phyloP scores from a whole-genome alignment of 2,797 vertebrate genomes.

The Perodicticus potto region DNA sequence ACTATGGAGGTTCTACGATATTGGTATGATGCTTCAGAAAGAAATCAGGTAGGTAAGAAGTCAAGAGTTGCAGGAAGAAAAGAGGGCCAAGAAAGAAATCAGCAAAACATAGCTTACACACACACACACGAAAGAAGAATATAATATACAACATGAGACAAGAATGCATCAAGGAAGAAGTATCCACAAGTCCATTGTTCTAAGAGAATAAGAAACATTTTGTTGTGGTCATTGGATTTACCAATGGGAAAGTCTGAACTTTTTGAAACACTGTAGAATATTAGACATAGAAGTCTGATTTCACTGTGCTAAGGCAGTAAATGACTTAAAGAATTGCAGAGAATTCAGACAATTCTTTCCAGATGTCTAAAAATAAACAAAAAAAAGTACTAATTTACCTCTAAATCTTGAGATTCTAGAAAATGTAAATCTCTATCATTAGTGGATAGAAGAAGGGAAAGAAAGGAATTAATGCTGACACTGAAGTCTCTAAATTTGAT shows the following conservation, averaged over 20 bases:
- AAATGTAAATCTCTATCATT: neutral
- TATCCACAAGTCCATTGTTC: neutral
- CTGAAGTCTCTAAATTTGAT: neutral
- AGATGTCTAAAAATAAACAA: slow-evolving; percentile 31
- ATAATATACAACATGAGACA: neutral
- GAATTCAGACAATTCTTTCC: neutral
- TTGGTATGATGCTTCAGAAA: neutral
- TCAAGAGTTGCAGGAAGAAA: neutral
- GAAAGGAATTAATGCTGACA: neutral
- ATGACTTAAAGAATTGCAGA: neutral
- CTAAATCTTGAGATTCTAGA: neutral
- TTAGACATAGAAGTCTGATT: neutral
- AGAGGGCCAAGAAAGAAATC: neutral
- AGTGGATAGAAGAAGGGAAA: neutral
- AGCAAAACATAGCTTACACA: neutral
- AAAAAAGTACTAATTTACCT: neutral
- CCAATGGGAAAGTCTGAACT: neutral
- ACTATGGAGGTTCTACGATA: too few relatives aligned
- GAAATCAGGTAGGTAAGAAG: neutral
- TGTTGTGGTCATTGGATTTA: neutral
- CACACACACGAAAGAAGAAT: neutral
- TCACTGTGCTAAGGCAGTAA: neutral
- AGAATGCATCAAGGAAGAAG: neutral
- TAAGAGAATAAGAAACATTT: neutral
- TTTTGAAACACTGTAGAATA: neutral